Percentiles rank a stretch among this genome's conserved stretches.
These are phyloP conservation scores for Prunella strophiata DNA, from an alignment of 2,797 vertebrate species.

Conservation along the genomic window DNA sequence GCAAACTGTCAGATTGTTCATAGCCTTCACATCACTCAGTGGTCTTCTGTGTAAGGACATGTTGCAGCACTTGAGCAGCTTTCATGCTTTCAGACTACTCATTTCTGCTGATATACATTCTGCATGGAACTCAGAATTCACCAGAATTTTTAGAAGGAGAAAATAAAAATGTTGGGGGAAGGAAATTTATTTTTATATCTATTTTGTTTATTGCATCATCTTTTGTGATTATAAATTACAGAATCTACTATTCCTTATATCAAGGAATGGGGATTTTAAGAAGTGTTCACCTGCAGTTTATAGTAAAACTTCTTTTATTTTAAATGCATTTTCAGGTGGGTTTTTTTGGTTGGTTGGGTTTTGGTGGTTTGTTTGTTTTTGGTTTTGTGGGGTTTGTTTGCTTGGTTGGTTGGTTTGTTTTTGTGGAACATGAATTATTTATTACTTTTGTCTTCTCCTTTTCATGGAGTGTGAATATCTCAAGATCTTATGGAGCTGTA, in stretches of 20 bases:
- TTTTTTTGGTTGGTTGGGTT: background rate
- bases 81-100: background rate
- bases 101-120: background rate
- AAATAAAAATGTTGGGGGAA: background rate
- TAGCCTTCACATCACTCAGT: background rate
- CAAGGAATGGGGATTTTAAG: background rate
- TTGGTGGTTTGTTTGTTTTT: background rate
- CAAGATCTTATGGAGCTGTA: background rate
- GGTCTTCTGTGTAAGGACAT: background rate
- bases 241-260: background rate
- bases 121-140: background rate
- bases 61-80: background rate
- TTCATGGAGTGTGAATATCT: background rate
- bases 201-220: background rate
- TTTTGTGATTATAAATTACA: background rate
- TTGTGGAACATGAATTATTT: background rate
- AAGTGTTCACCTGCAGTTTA: background rate
- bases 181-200: background rate
- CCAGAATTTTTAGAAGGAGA: background rate
- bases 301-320: background rate
- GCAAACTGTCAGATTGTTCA: background rate
- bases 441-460: background rate
- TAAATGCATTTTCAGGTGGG: background rate
- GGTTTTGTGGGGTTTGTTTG: background rate
- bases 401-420: background rate